These are phyloP conservation scores for Eurosta solidaginis DNA, from an alignment of 1,140 invertebrate species.

Conservation along the genomic window DNA sequence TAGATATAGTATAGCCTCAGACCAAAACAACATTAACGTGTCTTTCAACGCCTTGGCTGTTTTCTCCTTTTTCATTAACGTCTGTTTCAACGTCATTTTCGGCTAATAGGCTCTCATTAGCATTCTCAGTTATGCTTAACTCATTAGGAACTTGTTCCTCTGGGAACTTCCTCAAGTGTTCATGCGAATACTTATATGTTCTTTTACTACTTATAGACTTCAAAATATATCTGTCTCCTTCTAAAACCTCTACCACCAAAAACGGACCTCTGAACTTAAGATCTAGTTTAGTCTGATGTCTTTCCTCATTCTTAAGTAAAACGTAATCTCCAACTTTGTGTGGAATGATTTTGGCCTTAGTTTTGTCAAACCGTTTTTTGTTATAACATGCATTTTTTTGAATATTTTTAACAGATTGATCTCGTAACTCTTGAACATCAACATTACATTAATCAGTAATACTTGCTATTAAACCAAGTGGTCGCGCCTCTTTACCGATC, in stretches of 20 bases:
- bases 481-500: constrained; percentile 47
- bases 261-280: too few species aligned
- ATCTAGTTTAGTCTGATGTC: too few species aligned
- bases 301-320: too few species aligned
- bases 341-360: constrained; percentile 43
- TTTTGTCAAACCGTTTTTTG: constrained; percentile 48
- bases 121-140: too few species aligned
- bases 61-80: background rate
- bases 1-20: background rate
- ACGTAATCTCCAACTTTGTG: too few species aligned
- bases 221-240: too few species aligned
- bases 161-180: constrained; percentile 42
- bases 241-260: too few species aligned
- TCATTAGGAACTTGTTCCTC: constrained; percentile 27
- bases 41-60: background rate
- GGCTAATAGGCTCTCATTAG: too few species aligned
- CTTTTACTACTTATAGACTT: too few species aligned
- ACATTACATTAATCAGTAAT: constrained; percentile 37
- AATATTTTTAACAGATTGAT: background rate
- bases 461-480: constrained; percentile 47
- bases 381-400: constrained; percentile 34
- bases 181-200: constrained; percentile 49
- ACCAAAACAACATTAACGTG: background rate
- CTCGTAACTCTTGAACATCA: constrained; percentile 33
- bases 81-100: constrained; percentile 10